phyloP scores from a whole-genome alignment of 2,888 invertebrate genomes.

The Caenorhabditis imperialis region DNA sequence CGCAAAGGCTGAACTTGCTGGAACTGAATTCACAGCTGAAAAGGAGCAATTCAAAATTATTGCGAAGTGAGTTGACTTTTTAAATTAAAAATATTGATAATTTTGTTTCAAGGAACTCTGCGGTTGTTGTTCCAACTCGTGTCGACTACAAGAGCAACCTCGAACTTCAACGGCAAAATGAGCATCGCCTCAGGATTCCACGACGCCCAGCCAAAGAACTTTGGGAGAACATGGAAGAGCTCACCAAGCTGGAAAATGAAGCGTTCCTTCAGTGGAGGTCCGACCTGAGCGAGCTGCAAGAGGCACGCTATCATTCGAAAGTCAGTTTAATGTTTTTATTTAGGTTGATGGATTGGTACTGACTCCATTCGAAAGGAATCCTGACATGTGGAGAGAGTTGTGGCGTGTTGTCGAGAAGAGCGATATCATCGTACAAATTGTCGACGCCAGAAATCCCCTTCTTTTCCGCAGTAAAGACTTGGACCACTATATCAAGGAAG shows the following conservation, averaged over 20 bases:
- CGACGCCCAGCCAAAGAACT: slow-evolving; percentile 89
- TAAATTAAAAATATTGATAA: background rate
- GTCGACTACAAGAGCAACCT: slow-evolving; percentile 64
- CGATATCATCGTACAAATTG: slow-evolving; percentile 83
- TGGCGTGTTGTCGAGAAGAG: slow-evolving; percentile 97
- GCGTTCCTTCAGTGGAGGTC: slow-evolving; percentile 92
- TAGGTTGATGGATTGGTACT: slow-evolving; percentile 85
- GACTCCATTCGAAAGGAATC: slow-evolving; percentile 96
- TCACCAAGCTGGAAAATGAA: slow-evolving; percentile 87
- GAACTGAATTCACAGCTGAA: slow-evolving; percentile 88
- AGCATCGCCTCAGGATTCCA: slow-evolving; percentile 86
- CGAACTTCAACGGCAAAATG: slow-evolving; percentile 79
- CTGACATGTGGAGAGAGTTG: slow-evolving; percentile 97
- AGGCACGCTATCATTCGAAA: slow-evolving; percentile 62
- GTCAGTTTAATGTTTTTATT: slow-evolving; percentile 37
- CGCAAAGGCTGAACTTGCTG: slow-evolving; percentile 93
- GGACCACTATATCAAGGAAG: slow-evolving; percentile 88
- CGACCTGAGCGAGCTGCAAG: slow-evolving; percentile 83
- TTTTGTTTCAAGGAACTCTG: slow-evolving; percentile 59
- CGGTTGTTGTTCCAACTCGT: slow-evolving; percentile 66
- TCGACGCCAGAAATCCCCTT: slow-evolving; percentile 95
- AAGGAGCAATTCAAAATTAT: slow-evolving; percentile 71
- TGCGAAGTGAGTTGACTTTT: slow-evolving; percentile 63
- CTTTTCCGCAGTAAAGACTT: slow-evolving; percentile 93
- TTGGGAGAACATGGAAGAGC: slow-evolving; percentile 86